Percentiles rank a stretch among this genome's conserved stretches.
These are phyloP conservation scores for Phasianus colchicus DNA, from an alignment of 2,113 vertebrate species.

Conservation along the genomic window DNA sequence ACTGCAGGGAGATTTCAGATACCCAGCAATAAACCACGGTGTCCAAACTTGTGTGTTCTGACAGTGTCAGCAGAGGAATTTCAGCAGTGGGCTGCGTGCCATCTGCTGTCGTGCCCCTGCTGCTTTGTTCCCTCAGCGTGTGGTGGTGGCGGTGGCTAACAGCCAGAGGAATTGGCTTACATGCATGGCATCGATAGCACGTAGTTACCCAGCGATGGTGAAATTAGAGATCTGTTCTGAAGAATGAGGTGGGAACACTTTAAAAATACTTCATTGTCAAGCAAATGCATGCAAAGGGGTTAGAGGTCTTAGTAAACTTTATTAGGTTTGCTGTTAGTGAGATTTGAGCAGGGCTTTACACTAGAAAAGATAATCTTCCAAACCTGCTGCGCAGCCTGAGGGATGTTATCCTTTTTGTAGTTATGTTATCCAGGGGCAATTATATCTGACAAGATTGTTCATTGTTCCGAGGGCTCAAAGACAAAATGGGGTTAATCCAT, in stretches of 20 bases:
- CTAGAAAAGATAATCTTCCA: slow-evolving; percentile 59
- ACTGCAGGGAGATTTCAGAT: not conserved
- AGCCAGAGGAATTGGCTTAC: not conserved
- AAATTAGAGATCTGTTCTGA: not conserved
- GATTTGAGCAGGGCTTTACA: slow-evolving; percentile 18
- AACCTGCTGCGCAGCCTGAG: slow-evolving; percentile 37
- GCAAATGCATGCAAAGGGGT: not conserved
- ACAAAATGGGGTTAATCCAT: slow-evolving; percentile 51
- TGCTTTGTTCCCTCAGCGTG: not conserved
- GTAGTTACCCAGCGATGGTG: not conserved
- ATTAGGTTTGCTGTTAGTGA: slow-evolving; percentile 48
- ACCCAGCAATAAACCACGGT: not conserved
- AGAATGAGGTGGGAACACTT: not conserved
- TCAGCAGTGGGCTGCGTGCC: not conserved
- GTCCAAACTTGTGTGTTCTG: not conserved
- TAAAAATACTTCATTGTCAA: not conserved
- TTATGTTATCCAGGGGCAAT: slow-evolving; percentile 44
- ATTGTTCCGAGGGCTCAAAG: slow-evolving; percentile 28
- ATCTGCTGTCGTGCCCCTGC: not conserved
- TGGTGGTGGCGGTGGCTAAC: not conserved
- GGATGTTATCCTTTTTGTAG: slow-evolving; percentile 56
- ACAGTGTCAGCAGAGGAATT: not conserved
- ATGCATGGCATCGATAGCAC: too few relatives aligned
- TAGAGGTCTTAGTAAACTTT: slow-evolving; percentile 51
- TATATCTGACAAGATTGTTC: slow-evolving; percentile 40